Percentiles rank a stretch among this genome's conserved stretches.
phyloP scores from a whole-genome alignment of 92 coral and sea anemone genomes.

The Palythoa grandis region DNA sequence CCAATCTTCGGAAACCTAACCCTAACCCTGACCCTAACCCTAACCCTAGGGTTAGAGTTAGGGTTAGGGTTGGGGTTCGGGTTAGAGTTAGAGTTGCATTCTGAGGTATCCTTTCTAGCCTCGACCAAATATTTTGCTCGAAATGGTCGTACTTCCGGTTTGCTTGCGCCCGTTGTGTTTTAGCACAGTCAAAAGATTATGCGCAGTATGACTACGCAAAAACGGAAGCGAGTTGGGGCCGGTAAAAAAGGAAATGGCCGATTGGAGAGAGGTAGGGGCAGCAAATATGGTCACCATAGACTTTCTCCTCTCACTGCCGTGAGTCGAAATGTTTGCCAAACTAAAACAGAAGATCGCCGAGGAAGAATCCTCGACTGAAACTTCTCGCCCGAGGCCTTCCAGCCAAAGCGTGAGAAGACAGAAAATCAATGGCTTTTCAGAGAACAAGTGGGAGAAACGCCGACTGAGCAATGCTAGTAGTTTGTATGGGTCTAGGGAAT shows the following conservation, averaged over 20 bases:
- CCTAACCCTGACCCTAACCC: no score
- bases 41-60: no score
- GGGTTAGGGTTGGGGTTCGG: no score
- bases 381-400: constrained; percentile 73
- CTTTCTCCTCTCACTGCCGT: constrained; percentile 27
- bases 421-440: constrained; percentile 75
- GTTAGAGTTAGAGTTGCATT: no score
- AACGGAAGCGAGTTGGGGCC: constrained; percentile 21
- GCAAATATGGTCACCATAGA: background rate
- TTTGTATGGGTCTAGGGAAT: constrained; percentile 94
- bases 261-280: constrained; percentile 16
- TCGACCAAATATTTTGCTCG: no score
- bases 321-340: constrained; percentile 82
- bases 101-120: no score
- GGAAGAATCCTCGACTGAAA: constrained; percentile 88
- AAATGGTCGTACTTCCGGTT: constrained; percentile 20
- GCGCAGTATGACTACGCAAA: constrained; percentile 13
- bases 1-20: no score
- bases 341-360: constrained; percentile 98
- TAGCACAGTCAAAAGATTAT: constrained; percentile 6
- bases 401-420: constrained; percentile 81
- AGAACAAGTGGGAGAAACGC: constrained; percentile 96
- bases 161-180: constrained; percentile 29
- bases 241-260: constrained; percentile 43
- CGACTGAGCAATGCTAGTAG: constrained; percentile 94